These are phyloP conservation scores for Dinocampus coccinellae DNA, from an alignment of 2,888 invertebrate species.

Conservation along the genomic window DNA sequence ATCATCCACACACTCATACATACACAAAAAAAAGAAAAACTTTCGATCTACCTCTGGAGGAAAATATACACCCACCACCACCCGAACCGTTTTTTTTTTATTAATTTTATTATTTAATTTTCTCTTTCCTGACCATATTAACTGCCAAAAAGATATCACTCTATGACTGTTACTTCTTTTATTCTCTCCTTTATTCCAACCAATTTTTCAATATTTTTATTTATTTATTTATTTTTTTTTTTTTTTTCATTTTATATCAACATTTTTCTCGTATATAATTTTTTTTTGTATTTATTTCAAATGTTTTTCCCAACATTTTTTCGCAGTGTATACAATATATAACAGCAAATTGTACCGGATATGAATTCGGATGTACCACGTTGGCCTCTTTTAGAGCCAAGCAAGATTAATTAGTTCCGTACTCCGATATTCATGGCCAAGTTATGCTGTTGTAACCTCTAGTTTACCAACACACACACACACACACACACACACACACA, in stretches of 20 bases:
- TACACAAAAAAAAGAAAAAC: too few species aligned
- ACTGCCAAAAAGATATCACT: constrained; percentile 12
- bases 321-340: too few species aligned
- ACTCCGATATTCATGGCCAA: constrained; percentile 41
- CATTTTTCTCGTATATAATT: constrained; percentile 1
- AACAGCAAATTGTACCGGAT: constrained; percentile 1
- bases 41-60: neutral
- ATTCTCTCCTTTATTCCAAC: neutral
- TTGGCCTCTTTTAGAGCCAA: constrained; percentile 31
- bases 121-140: constrained; percentile 16
- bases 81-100: neutral
- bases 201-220: constrained; percentile 9
- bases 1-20: neutral
- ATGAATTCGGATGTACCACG: constrained; percentile 8
- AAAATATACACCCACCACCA: constrained; percentile 16
- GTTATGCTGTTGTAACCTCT: constrained; percentile 11
- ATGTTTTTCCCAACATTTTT: too few species aligned
- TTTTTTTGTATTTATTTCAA: too few species aligned
- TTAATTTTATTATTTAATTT: too few species aligned
- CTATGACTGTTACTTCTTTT: constrained; percentile 1
- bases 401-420: constrained; percentile 44
- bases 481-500: too few species aligned
- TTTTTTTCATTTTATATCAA: neutral
- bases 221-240: constrained; percentile 2
- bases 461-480: neutral